Conservation (phyloP, 2,888 invertebrate species). For the Atherix ibis region DNA sequence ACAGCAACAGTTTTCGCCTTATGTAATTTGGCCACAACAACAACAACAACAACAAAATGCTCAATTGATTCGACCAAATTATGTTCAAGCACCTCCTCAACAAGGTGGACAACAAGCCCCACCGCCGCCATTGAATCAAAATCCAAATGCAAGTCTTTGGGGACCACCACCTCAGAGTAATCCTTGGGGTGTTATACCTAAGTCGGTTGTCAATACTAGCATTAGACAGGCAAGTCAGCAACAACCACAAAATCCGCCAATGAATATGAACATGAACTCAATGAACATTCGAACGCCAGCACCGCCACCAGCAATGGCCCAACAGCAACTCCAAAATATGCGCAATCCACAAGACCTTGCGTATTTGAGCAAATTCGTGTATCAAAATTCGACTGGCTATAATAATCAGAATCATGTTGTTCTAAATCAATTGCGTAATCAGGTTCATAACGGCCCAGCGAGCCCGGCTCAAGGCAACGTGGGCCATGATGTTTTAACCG, state of each 20-base stretch:
- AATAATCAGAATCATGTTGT: constrained; percentile 16
- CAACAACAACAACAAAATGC: constrained; percentile 20
- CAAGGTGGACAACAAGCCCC: constrained; percentile 13
- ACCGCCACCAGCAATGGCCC: constrained; percentile 13
- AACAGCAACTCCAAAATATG: constrained; percentile 14
- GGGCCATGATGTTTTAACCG: constrained; percentile 17
- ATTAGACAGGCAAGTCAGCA: constrained; percentile 9
- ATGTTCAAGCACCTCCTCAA: constrained; percentile 15
- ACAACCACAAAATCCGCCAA: constrained; percentile 4
- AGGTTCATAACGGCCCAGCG: constrained; percentile 24
- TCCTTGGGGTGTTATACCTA: constrained; percentile 29
- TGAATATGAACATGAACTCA: constrained; percentile 11
- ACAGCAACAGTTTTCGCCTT: constrained; percentile 22
- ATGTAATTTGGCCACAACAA: constrained; percentile 27
- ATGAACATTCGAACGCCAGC: constrained; percentile 12
- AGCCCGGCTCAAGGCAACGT: constrained; percentile 22
- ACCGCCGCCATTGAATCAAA: constrained; percentile 16
- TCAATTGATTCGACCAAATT: constrained; percentile 11
- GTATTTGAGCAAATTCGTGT: constrained; percentile 13
- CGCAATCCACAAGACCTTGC: constrained; percentile 13
- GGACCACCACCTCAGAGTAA: constrained; percentile 31
- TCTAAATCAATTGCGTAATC: constrained; percentile 14
- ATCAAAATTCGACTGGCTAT: constrained; percentile 11
- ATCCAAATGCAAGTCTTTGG: constrained; percentile 31
- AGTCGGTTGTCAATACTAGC: constrained; percentile 16